Percentiles rank a stretch among this genome's conserved stretches.
phyloP scores from a whole-genome alignment of 64 coral and sea anemone species.

The Acropora tenuis region DNA sequence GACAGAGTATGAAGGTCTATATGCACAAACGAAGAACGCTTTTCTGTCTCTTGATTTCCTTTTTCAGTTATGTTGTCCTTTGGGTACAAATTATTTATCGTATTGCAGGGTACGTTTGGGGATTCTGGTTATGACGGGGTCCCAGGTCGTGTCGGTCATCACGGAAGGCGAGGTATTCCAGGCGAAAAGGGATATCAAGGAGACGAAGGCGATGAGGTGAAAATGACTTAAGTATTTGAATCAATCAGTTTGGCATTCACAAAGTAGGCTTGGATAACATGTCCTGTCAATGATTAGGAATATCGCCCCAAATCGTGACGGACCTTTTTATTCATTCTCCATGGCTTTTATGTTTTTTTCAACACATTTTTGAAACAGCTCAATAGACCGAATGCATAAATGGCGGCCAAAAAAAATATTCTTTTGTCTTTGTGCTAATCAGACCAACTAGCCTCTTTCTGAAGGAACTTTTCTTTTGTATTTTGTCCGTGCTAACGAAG shows the following conservation, averaged over 20 bases:
- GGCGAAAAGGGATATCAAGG: slow-evolving; percentile 38
- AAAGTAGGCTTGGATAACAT: background rate
- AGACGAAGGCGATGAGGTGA: slow-evolving; percentile 48
- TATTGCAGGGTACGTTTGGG: slow-evolving; percentile 33
- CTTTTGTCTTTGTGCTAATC: no score
- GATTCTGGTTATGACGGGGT: slow-evolving; percentile 40
- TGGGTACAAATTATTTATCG: background rate
- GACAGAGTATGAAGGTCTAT: no score
- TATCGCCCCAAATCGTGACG: no score
- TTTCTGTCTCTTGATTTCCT: background rate
- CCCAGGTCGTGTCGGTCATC: slow-evolving; percentile 38
- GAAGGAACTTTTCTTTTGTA: no score
- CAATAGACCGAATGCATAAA: no score
- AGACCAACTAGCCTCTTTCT: no score
- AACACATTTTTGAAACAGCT: no score
- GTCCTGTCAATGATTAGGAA: background rate
- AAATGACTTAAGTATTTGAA: background rate
- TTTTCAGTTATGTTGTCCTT: background rate
- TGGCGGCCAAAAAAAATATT: no score
- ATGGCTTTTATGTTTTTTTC: no score
- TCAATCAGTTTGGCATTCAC: background rate
- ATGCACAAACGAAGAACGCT: background rate
- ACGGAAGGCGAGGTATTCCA: slow-evolving; percentile 40
- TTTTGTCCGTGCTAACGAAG: no score
- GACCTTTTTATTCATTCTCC: no score